Percentiles rank a stretch among this genome's conserved stretches.
phyloP scores from a whole-genome alignment of 2,888 invertebrate genomes.

The Rhingia campestris region DNA sequence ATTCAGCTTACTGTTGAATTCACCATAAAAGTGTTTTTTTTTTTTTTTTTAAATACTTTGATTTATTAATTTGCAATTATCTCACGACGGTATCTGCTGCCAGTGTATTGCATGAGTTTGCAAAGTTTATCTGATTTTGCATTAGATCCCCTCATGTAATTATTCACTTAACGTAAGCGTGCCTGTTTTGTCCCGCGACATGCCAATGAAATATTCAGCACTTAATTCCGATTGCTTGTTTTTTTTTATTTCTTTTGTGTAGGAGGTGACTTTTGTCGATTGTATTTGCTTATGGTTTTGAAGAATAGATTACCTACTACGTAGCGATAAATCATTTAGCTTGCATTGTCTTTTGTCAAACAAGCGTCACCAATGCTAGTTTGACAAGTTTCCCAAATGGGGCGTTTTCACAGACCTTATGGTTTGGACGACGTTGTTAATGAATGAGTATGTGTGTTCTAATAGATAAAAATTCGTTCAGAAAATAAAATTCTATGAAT shows the following conservation, averaged over 20 bases:
- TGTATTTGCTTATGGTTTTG: constrained; percentile 50
- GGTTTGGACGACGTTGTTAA: too few relatives aligned
- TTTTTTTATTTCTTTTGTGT: constrained; percentile 17
- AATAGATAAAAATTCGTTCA: too few relatives aligned
- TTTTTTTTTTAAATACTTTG: constrained; percentile 16
- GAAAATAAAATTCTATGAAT: too few relatives aligned
- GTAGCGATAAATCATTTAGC: constrained; percentile 42
- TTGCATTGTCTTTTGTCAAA: neutral
- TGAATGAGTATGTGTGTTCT: too few relatives aligned
- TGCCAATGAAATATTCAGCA: constrained; percentile 43
- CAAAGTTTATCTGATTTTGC: constrained; percentile 11
- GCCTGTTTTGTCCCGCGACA: constrained; percentile 41
- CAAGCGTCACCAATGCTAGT: neutral
- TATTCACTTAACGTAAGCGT: constrained; percentile 40
- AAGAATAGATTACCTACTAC: constrained; percentile 29
- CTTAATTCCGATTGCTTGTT: neutral
- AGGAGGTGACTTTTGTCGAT: constrained; percentile 42
- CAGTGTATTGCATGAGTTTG: constrained; percentile 25
- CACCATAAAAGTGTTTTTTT: constrained; percentile 25
- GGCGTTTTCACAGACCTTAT: neutral
- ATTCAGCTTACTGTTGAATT: neutral
- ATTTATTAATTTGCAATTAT: constrained; percentile 37
- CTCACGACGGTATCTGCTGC: constrained; percentile 1
- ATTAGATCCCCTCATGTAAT: constrained; percentile 32
- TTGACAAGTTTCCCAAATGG: neutral